A percentile compares a stretch with the other conserved stretches of the same genome.
These are phyloP conservation scores for Muscicapa comitata DNA, from an alignment of 2,797 vertebrate genomes.

Conservation along the genomic window DNA sequence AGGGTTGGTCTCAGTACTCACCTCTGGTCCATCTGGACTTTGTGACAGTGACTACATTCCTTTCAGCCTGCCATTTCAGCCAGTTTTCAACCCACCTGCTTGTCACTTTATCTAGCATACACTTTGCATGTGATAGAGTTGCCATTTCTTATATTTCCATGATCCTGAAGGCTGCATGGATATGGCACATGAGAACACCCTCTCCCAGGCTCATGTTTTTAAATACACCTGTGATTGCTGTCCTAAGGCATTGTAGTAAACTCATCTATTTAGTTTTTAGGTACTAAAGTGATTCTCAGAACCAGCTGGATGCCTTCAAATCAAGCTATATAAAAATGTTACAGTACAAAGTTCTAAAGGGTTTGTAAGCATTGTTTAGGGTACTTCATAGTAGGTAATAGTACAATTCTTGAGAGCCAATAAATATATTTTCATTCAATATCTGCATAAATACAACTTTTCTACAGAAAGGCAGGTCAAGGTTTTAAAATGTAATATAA, in stretches of 20 bases:
- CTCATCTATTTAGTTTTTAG: not conserved
- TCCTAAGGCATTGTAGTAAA: not conserved
- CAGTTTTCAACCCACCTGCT: not conserved
- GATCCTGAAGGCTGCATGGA: not conserved
- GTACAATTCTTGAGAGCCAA: not conserved
- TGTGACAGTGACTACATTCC: not conserved
- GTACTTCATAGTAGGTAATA: not conserved
- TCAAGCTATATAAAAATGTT: not conserved
- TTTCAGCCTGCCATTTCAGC: not conserved
- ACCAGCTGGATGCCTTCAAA: not conserved
- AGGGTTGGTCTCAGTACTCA: not conserved
- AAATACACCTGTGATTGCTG: not conserved
- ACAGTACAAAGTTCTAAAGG: not conserved
- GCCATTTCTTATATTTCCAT: not conserved
- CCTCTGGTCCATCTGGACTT: not conserved
- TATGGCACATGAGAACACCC: not conserved
- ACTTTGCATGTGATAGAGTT: not conserved
- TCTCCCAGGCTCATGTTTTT: not conserved
- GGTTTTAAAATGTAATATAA: not conserved
- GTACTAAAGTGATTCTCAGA: not conserved
- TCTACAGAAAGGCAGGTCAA: not conserved
- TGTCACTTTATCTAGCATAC: not conserved
- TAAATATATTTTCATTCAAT: not conserved
- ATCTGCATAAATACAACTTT: not conserved
- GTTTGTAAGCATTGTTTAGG: not conserved